Base-by-base conservation (phyloP, 1,140 invertebrate genomes). In the Drosophila burlai region DNA sequence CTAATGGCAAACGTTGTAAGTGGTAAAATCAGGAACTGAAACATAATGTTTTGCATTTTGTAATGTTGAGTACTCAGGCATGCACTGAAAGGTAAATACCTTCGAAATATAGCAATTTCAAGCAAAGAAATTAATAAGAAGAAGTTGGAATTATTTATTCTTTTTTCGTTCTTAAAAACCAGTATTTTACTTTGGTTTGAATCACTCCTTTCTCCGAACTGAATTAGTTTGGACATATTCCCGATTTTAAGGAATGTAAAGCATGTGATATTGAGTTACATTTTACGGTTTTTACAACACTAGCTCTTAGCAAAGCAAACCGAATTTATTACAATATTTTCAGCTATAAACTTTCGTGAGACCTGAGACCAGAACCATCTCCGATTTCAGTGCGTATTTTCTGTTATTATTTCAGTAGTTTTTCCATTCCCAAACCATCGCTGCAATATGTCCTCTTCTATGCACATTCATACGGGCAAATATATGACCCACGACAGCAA, bases 401-500 rank as follows among this genome's bases (percentile, higher is more conserved):
- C 67, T 74, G 66, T 65, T 71, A 40, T 42, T 74, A 50, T 64
- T 54, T 67, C 45, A 74, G 57, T 69, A 50, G 34, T 84, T 63
- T 81, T 68, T 42, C 43, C 52, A 68, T 57, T 43, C 5, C 61
- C 43, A 16, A 16, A 40, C 36, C 21, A 36, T 13, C 43, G 3
- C 9, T 29, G 54, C 58, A 21, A 50, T 60, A 31, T 42, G n/a
- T 31, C 45, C 62, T 16, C 18, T 45, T 50, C 46, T 49, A 55
- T 73, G 75, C 76, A 83, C 52, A 58, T 71, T 34, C 34, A 71
- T 40, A 57, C 21, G 21, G 15, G 62, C 42, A 76, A 86, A 86
- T 87, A 87, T 86, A 86, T 87, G 83, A 76, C 80, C 79, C 76
- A 65, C 83, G 76, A 64, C 66, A 73, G 58, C 83, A 81, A 75